phyloP scores from a whole-genome alignment of 2,888 invertebrate genomes.

The Orthosia gothica region DNA sequence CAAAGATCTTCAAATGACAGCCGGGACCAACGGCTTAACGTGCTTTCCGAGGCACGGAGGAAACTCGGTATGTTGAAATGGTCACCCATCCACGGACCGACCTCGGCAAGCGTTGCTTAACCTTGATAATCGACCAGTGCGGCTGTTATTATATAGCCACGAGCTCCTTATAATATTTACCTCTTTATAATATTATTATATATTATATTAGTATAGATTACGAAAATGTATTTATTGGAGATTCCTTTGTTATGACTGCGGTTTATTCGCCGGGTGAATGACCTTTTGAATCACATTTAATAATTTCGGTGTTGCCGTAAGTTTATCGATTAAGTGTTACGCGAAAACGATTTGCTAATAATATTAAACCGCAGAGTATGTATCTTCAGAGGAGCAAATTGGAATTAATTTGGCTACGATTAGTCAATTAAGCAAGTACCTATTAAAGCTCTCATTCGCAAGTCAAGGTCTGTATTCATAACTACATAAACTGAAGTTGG shows the following conservation, averaged over 20 bases:
- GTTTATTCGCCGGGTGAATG: neutral
- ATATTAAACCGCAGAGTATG: conserved; percentile 16
- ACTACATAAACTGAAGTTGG: neutral
- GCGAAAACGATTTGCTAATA: conserved; percentile 10
- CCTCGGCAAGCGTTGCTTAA: too few species aligned
- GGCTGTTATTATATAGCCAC: too few species aligned
- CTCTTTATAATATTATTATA: too few species aligned
- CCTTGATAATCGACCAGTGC: too few species aligned
- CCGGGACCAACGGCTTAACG: too few species aligned
- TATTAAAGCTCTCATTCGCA: neutral
- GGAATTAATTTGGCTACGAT: conserved; percentile 1
- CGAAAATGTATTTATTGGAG: too few species aligned
- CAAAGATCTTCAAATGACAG: too few species aligned
- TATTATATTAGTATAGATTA: too few species aligned
- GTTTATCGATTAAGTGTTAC: neutral
- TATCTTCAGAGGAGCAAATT: neutral
- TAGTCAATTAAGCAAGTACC: neutral
- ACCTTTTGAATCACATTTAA: neutral
- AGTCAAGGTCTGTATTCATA: neutral
- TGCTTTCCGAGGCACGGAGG: too few species aligned
- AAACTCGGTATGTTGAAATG: too few species aligned
- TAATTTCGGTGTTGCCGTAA: neutral
- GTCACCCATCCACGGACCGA: too few species aligned
- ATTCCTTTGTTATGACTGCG: neutral
- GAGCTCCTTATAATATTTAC: too few species aligned